Percentiles rank a stretch among this genome's conserved stretches.
These are phyloP conservation scores for Catalaphyllia jardinei DNA, from an alignment of 64 coral and sea anemone species.

Conservation along the genomic window DNA sequence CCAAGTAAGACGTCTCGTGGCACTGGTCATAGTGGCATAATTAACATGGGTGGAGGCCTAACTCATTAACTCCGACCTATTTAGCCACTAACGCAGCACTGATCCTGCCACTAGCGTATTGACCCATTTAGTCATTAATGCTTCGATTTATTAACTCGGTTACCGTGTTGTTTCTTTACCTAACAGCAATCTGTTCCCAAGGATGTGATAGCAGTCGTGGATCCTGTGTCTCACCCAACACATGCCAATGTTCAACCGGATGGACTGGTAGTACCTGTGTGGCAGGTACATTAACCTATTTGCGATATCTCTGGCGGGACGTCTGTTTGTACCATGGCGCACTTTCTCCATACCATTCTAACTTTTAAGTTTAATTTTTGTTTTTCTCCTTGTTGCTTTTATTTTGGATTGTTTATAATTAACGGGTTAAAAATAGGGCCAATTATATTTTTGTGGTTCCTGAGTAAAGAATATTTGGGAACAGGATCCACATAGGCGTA, in stretches of 20 bases:
- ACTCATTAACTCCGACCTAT: not conserved
- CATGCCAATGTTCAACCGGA: not conserved
- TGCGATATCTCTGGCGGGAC: not conserved
- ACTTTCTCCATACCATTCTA: not conserved
- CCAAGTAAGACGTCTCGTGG: no score
- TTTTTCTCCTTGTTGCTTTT: no score
- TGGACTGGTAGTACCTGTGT: not conserved
- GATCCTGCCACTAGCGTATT: no score
- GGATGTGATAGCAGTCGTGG: not conserved
- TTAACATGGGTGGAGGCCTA: not conserved
- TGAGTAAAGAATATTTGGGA: no score
- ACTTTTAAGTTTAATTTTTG: not conserved
- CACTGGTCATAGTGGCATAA: no score
- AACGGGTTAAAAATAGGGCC: no score
- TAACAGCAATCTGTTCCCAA: not conserved
- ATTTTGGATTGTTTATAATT: not conserved
- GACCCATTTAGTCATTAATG: no score
- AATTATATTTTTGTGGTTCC: no score
- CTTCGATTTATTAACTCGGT: not conserved
- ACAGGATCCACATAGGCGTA: no score
- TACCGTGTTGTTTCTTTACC: not conserved
- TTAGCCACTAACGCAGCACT: no score
- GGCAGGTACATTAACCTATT: not conserved
- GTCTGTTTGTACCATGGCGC: not conserved
- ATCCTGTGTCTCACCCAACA: slow-evolving; percentile 1